phyloP scores from a whole-genome alignment of 2,888 invertebrate species.

The Eristalis arbustorum region DNA sequence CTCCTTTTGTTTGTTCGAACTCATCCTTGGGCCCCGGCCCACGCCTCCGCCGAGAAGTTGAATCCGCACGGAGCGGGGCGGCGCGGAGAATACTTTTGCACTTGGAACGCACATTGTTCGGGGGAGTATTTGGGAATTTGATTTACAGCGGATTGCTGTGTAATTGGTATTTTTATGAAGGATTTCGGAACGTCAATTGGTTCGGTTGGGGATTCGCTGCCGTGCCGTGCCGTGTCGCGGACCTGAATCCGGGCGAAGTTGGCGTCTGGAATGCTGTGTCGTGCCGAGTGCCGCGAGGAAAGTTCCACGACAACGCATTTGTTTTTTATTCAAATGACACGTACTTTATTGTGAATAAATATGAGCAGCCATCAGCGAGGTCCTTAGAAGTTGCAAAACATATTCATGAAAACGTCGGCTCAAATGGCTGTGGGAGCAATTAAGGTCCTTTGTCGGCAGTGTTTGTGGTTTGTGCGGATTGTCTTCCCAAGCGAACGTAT shows the following conservation, averaged over 20 bases:
- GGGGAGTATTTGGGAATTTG: conserved; percentile 24
- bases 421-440: not conserved
- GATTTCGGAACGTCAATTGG: conserved; percentile 33
- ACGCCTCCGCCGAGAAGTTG: not conserved
- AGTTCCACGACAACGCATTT: not conserved
- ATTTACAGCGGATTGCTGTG: conserved; percentile 39
- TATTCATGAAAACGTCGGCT: not conserved
- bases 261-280: conserved; percentile 6
- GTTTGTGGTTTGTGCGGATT: not conserved
- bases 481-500: not conserved
- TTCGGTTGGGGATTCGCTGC: not conserved
- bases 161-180: conserved; percentile 50
- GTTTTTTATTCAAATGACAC: conserved; percentile 8
- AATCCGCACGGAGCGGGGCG: too few relatives aligned
- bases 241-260: not conserved
- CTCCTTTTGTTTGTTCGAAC: not conserved
- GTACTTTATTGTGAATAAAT: not conserved
- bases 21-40: not conserved
- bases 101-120: conserved; percentile 23
- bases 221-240: not conserved
- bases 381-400: not conserved
- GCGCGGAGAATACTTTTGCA: conserved; percentile 4
- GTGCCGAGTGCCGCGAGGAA: not conserved
- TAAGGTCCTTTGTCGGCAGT: not conserved
- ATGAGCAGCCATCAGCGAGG: not conserved